Conservation (phyloP, 2,797 vertebrate genomes). For the Sylvia borin region DNA sequence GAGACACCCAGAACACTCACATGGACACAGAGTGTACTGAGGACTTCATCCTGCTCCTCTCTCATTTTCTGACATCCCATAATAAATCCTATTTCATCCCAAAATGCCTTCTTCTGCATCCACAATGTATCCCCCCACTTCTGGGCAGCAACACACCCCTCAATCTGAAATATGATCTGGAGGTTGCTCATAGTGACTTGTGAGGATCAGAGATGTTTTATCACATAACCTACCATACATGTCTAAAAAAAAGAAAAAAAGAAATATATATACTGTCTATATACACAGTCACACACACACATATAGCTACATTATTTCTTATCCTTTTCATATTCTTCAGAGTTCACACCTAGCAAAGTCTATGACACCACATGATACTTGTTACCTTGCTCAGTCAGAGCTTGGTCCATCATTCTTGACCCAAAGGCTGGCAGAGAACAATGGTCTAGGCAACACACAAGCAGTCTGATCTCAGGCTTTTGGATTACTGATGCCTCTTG, state of each 20-base stretch:
- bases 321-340: neutral
- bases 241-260: too few species aligned
- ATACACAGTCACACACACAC: neutral
- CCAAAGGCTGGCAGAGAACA: neutral
- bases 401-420: rapidly evolving
- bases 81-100: neutral
- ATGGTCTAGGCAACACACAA: neutral
- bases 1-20: neutral
- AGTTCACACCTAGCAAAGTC: neutral
- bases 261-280: rapidly evolving
- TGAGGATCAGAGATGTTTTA: neutral
- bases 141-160: neutral
- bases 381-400: neutral
- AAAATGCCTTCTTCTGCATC: neutral
- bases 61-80: neutral
- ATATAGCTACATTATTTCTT: neutral
- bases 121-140: too few species aligned
- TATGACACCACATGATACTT: rapidly evolving
- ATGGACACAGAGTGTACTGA: neutral
- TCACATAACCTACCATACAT: neutral
- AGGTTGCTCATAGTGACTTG: neutral
- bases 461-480: neutral
- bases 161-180: neutral
- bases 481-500: neutral
- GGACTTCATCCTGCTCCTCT: neutral